Base-by-base conservation (phyloP, 53 echinoderm and acorn worm species). In the Crossaster papposus region DNA sequence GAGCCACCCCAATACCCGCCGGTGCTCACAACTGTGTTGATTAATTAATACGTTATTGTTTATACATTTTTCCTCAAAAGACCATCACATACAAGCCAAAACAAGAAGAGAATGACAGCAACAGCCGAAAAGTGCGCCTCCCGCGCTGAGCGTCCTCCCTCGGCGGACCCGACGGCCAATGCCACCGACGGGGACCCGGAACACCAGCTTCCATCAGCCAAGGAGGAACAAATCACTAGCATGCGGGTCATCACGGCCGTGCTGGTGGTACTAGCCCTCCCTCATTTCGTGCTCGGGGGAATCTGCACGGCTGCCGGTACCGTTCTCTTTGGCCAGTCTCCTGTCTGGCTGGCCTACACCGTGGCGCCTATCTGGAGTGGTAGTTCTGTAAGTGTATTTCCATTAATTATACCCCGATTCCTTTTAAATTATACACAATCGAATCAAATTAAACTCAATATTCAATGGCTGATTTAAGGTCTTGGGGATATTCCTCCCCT, bases 341-440 rank as follows among this genome's bases (percentile, higher is more conserved):
- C 91, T n/a, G 93, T 94, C 35, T 96, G 95, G 91, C 86, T 96
- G 38, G 97, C 97, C 30, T 91, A 95, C 77, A 95, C 94, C 2
- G 91, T 97, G 54, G 94, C 97, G 53, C 97, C 97, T 14, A 95
- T 97, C 32, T 97, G 97, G 97, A 96, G 95, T 70, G 97, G 97
- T 29, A 83, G 86, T 14, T 93, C 87, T 64, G 97, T 97, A 94
- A 95, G 97, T 97, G n/a, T 68, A 68, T 2, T 52, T 58, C 22
- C 6, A 11, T 20, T 4, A 20, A 4, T 44, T 44, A 9, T 7
- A 44, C 9, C 44, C 44, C 44, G 44, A 44, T 44, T 7, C 44
- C 44, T 44, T 44, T 44, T 44, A 44, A 44, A 44, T 44, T 44
- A 9, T n/a, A 44, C 44, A 44, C 44, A 44, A 44, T 44, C 6